These are phyloP conservation scores for Leucoraja ocellata DNA, from an alignment of 2,797 vertebrate species.

Conservation along the genomic window DNA sequence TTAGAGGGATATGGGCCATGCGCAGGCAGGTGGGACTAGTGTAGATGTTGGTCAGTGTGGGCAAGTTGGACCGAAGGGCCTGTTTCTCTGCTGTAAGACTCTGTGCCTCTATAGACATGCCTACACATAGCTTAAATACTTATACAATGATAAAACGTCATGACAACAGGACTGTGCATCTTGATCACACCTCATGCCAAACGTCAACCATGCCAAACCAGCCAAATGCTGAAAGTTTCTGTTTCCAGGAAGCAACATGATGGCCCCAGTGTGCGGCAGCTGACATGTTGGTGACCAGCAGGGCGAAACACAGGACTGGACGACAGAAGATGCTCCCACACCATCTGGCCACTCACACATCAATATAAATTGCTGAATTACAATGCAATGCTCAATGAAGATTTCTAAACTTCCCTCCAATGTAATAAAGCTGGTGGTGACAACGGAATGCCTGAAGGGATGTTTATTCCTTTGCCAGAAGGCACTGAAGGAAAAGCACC, in stretches of 20 bases:
- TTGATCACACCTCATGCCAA: background rate
- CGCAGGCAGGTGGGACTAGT: no score
- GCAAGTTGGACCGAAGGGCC: no score
- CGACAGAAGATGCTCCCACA: background rate
- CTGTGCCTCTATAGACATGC: no score
- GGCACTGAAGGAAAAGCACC: no score
- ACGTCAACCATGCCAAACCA: background rate
- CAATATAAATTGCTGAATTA: background rate
- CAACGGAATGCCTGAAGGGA: background rate
- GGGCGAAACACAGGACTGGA: background rate
- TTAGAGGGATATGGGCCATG: no score
- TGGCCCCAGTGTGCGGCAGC: background rate
- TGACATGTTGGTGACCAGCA: background rate
- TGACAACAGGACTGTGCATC: background rate
- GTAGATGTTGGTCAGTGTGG: no score
- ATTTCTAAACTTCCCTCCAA: background rate
- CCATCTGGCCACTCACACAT: background rate
- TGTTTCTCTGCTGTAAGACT: no score
- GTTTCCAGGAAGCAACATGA: background rate
- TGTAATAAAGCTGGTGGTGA: background rate
- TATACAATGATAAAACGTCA: no score
- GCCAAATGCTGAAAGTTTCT: constrained; percentile 14
- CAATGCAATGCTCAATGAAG: background rate
- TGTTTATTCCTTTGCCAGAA: background rate
- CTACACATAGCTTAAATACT: no score